Evolutionary conservation across 2,113 vertebrate genomes (phyloP).

Genomic region (Ochotona curzoniae): DNA sequence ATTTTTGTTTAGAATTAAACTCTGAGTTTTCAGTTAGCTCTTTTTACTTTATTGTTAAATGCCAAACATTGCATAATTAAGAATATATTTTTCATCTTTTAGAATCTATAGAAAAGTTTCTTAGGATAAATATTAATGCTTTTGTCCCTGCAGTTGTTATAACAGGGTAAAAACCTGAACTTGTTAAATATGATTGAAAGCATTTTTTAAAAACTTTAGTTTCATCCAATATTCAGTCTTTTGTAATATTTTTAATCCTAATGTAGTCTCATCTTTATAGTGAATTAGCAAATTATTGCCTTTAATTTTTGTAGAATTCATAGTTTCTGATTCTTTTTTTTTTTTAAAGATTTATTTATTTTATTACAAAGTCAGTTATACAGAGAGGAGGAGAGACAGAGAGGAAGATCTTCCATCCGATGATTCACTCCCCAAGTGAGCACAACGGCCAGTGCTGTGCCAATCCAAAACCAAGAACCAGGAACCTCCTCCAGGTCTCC

Average conservation of each 20-base stretch:
- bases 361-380: too few species aligned
- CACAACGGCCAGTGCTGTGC: too few species aligned
- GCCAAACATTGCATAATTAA: constrained; percentile 1
- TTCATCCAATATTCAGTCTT: background rate
- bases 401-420: too few species aligned
- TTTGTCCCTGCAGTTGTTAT: background rate
- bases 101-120: background rate
- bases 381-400: too few species aligned
- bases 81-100: constrained; percentile 12
- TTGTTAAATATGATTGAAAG: background rate
- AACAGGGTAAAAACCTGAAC: constrained; percentile 12
- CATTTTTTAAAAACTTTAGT: background rate
- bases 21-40: background rate
- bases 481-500: too few species aligned
- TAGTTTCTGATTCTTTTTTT: too few species aligned
- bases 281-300: background rate
- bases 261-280: background rate
- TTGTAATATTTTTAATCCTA: background rate
- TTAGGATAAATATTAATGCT: background rate
- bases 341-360: too few species aligned
- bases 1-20: background rate
- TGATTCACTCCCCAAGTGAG: too few species aligned
- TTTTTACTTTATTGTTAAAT: background rate
- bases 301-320: background rate
- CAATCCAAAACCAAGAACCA: too few species aligned